Evolutionary conservation across 2,113 vertebrate species (phyloP).

Genomic region (Pyxicephalus adspersus): DNA sequence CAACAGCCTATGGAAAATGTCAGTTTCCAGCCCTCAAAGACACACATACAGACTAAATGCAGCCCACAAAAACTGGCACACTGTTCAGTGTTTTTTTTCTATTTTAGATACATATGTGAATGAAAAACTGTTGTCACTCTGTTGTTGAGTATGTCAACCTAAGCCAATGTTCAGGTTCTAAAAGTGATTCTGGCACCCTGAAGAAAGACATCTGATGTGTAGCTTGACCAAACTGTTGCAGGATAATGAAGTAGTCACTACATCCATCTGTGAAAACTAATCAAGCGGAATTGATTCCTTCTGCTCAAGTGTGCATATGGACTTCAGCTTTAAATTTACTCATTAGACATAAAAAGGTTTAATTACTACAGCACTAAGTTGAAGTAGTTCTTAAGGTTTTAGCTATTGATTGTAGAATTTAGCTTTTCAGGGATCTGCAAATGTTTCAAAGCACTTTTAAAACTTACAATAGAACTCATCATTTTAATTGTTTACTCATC

Average conservation of each 20-base stretch:
- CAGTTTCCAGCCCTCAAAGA: too few relatives aligned
- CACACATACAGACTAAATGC: too few relatives aligned
- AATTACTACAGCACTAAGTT: background rate
- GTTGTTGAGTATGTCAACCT: background rate
- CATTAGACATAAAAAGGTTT: slow-evolving; percentile 18
- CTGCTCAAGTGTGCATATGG: slow-evolving; percentile 18
- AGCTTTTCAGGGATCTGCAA: too few relatives aligned
- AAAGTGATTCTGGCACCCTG: slow-evolving; percentile 10
- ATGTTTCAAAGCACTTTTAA: too few relatives aligned
- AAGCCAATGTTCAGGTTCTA: slow-evolving; percentile 14
- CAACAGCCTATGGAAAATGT: too few relatives aligned
- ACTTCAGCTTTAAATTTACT: slow-evolving; percentile 15
- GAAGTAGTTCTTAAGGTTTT: too few relatives aligned
- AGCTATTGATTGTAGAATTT: too few relatives aligned
- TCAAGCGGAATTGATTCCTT: slow-evolving; percentile 25
- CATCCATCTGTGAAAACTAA: background rate
- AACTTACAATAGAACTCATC: too few relatives aligned
- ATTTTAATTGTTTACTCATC: too few relatives aligned
- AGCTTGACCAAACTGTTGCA: slow-evolving; percentile 12
- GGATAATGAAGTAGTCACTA: background rate
- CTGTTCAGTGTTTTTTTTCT: background rate
- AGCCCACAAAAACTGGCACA: background rate
- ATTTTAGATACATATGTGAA: background rate
- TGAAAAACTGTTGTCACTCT: background rate
- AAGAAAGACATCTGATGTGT: slow-evolving; percentile 9